Evolutionary conservation across 2,888 invertebrate genomes (phyloP), one percentile per base, ranked within the genome.

Genomic region (Theretra japonica): DNA sequence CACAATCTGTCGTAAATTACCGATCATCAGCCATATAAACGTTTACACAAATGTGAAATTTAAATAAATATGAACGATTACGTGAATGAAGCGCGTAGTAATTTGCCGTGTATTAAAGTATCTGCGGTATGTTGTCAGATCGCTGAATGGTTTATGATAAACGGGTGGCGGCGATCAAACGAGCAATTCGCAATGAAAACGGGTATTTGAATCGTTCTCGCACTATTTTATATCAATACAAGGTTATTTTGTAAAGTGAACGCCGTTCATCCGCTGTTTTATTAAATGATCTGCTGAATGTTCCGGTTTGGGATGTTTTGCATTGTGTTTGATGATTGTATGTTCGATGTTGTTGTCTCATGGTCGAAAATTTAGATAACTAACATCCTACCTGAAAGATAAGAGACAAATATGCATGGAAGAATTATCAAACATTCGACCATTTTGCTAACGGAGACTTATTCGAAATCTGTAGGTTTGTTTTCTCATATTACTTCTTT

Each of bases 131-230:
- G 11, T 62, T 41, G 62, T 33, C 62, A 41, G 62, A 17, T 41
- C 23, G 17, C 23, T 65, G 65, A 65, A 65, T 65, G 23, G 41
- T 41, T 33, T 80, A 80, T 82, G 79, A 79, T 83, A 82, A 84
- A 80, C 78, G 76, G 73, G 76, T 76, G 77, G 76, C 77, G 77
- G 78, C 77, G 50, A 73, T 80, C 76, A 79, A 80, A 77, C 79
- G 80, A 74, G 76, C 79, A 81, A 79, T 80, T 81, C 75, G 73
- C 77, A 71, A 59, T 77, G 76, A 78, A 78, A 41, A 80, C 69
- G 74, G 65, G 8, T 30, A 30, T 65, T 65, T 65, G 65, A 65
- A 48, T 23, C 41, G 65, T 65, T 17, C 33, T 21, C 65, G 5
- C 17, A 53, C 53, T 53, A 53, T 53, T 53, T 53, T 53, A 53